A percentile compares a stretch with the other conserved stretches of the same genome.
phyloP scores from a whole-genome alignment of 2,888 invertebrate species.

The Torymus aiolomorphi region DNA sequence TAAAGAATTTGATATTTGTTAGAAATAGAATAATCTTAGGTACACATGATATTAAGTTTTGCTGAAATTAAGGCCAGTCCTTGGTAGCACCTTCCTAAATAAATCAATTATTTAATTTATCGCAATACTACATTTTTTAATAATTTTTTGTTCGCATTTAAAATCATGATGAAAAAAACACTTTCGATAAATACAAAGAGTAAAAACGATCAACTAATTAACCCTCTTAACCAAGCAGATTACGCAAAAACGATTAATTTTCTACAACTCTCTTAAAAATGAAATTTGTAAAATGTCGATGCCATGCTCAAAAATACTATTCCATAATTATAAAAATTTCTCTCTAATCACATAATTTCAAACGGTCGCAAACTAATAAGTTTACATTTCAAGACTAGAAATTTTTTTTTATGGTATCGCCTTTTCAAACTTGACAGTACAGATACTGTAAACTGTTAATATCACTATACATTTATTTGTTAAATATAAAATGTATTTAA shows the following conservation, averaged over 20 bases:
- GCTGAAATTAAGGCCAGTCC: conserved; percentile 54
- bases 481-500: not conserved
- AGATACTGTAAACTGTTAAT: not conserved
- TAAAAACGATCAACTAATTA: conserved; percentile 29
- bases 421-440: not conserved
- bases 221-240: conserved; percentile 27
- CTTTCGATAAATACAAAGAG: conserved; percentile 14
- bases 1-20: conserved; percentile 41
- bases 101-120: conserved; percentile 43
- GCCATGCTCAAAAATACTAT: conserved; percentile 1
- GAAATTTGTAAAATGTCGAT: conserved; percentile 21
- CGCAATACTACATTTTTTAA: conserved; percentile 1
- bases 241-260: not conserved
- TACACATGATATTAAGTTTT: conserved; percentile 47
- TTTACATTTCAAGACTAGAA: conserved; percentile 20
- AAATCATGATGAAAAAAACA: conserved; percentile 21
- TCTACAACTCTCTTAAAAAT: not conserved
- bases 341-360: not conserved
- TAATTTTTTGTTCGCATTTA: conserved; percentile 1
- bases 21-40: conserved; percentile 48
- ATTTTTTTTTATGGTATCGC: not conserved
- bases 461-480: not conserved
- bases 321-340: conserved; percentile 4
- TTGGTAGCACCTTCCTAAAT: conserved; percentile 54
- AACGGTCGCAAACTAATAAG: not conserved